Percentiles rank a stretch among this genome's conserved stretches.
Evolutionary conservation across 2,797 vertebrate genomes (phyloP).

Genomic region (Gastrophryne carolinensis): DNA sequence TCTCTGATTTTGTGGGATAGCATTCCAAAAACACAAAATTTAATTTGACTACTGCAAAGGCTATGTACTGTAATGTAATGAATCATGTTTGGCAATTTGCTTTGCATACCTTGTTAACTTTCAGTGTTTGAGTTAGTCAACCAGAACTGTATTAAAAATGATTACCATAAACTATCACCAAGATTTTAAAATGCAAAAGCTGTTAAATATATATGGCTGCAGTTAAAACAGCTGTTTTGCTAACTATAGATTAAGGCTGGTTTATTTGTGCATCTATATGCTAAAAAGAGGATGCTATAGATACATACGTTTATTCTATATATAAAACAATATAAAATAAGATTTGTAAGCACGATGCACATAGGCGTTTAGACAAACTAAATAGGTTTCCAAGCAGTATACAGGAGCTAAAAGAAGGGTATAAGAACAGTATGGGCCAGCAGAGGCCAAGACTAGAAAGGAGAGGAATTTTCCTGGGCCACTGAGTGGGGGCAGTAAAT

Average conservation of each 20-base stretch:
- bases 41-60: background rate
- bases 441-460: conserved; percentile 4
- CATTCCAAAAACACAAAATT: background rate
- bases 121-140: background rate
- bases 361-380: background rate
- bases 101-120: background rate
- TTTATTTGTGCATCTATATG: too few relatives aligned
- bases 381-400: background rate
- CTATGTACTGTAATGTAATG: background rate
- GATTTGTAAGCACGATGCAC: background rate
- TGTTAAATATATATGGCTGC: too few relatives aligned
- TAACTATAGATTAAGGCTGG: too few relatives aligned
- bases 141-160: background rate
- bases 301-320: too few relatives aligned
- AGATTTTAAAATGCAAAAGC: too few relatives aligned
- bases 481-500: conserved; percentile 39
- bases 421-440: background rate
- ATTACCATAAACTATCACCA: background rate
- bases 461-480: conserved; percentile 23
- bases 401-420: background rate
- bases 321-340: background rate
- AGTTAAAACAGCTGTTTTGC: too few relatives aligned
- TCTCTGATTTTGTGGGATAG: background rate
- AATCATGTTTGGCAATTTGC: background rate
- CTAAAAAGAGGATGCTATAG: too few relatives aligned